Base-by-base conservation (phyloP, 1,140 invertebrate genomes). In the Cherax quadricarinatus region DNA sequence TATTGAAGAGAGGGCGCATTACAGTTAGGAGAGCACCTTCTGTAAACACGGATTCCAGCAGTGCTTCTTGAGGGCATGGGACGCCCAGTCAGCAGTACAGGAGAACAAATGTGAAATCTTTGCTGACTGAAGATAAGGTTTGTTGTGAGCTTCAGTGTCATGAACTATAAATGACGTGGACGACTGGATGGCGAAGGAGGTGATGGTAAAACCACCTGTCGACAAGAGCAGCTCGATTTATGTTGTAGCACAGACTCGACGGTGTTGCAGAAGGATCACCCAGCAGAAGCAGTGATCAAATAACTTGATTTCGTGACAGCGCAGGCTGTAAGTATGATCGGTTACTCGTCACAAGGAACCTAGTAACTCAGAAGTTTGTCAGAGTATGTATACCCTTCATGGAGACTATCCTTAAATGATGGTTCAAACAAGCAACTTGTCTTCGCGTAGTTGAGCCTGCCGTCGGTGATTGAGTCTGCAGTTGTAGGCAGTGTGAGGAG, bases 1-100 rank as follows among this genome's bases (percentile, higher is more conserved):
- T 78, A 51, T 80, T 88, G 53, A 88, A 79, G n/a, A 88, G 75
- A 48, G 86, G 86, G 3, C 86, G 21, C 86, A 88, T 88, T 14
- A 53, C 48, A 16, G 6, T 24, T 6, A 12, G 78, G n/a, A 75
- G 70, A 75, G 66, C 84, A 60, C 41, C 10, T 16, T 49, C 49
- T 73, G 49, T n/a, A 16, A 24, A 41, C 10, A 16, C 3, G 83
- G 16, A 81, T n/a, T 49, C 16, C 16, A 18, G 14, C 14, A 70
- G 66, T 5, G 18, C 21, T 5, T 70, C 66, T 75, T 75, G n/a
- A 0, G n/a, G 70, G 70, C 24, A n/a, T 30, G 7, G 21, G 70
- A 30, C 4, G 6, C 70, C 70, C n/a, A n/a, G n/a, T 75, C 24
- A 75, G 24, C n/a, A 2, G 21, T 75, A 75, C 16, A 30, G 6